phyloP scores from a whole-genome alignment of 2,888 invertebrate species.

The Dynastes tityus region DNA sequence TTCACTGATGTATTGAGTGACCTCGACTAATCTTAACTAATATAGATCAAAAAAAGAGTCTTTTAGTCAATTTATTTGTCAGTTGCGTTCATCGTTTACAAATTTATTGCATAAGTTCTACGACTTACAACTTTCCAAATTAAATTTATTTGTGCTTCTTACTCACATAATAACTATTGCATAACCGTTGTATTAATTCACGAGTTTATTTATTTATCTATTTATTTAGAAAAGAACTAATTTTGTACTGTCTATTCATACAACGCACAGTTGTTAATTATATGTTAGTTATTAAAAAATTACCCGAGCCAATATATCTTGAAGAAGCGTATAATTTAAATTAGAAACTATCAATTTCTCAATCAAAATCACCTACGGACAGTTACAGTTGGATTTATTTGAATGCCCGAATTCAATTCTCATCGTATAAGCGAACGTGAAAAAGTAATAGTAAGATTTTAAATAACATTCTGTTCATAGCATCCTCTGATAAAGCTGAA shows the following conservation, averaged over 20 bases:
- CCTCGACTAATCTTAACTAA: no score
- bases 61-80: no score
- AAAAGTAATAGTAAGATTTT: neutral
- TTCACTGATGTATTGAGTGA: no score
- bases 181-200: no score
- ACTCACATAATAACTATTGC: no score
- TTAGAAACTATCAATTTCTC: constrained; percentile 7
- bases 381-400: neutral
- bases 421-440: neutral
- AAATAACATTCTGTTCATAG: neutral
- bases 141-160: no score
- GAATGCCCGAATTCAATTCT: neutral
- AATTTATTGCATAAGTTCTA: no score
- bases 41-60: no score
- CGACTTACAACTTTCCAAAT: no score
- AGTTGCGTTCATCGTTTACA: no score
- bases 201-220: no score
- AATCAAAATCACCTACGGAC: neutral
- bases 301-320: neutral
- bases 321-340: neutral
- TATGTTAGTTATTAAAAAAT: neutral
- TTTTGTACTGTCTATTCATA: neutral
- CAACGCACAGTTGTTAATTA: neutral
- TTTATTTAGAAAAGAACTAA: neutral
- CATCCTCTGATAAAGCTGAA: no score